Conservation (phyloP, 1,140 invertebrate genomes). For the Ganaspis sp. region DNA sequence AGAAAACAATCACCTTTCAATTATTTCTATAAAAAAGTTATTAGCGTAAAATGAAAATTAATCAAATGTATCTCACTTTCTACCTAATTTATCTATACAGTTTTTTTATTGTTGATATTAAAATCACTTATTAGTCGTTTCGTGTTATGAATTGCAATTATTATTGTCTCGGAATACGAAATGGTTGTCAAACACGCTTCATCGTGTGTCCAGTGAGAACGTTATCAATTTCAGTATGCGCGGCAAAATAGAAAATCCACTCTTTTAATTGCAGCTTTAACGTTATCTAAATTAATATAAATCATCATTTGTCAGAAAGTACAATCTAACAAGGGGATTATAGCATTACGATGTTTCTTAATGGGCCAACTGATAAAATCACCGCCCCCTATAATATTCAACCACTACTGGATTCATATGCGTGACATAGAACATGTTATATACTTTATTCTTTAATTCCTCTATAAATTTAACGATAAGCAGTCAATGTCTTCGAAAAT, state of each 20-base stretch:
- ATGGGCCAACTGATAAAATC: slow-evolving; percentile 64
- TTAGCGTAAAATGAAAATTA: too few relatives aligned
- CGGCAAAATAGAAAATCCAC: slow-evolving; percentile 20
- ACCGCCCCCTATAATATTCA: slow-evolving; percentile 40
- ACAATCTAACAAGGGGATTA: slow-evolving; percentile 57
- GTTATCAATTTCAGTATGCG: slow-evolving; percentile 17
- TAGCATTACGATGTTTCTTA: slow-evolving; percentile 62
- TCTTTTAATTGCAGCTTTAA: slow-evolving; percentile 32
- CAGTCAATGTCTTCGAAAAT: neutral
- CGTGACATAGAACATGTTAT: slow-evolving; percentile 34
- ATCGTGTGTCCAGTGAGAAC: slow-evolving; percentile 3
- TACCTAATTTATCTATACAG: too few relatives aligned
- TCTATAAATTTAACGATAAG: slow-evolving; percentile 61
- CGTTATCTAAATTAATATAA: slow-evolving; percentile 62
- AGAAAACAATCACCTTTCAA: too few relatives aligned
- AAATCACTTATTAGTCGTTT: slow-evolving; percentile 1
- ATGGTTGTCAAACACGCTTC: slow-evolving; percentile 1
- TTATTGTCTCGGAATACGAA: neutral
- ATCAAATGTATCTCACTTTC: too few relatives aligned
- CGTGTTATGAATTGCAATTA: neutral
- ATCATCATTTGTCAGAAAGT: slow-evolving; percentile 61
- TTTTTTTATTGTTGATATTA: neutral
- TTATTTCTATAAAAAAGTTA: too few relatives aligned
- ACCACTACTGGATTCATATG: slow-evolving; percentile 43
- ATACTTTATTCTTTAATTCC: slow-evolving; percentile 39